Evolutionary conservation across 1,140 invertebrate species (phyloP), one percentile per base, ranked within the genome.

Genomic region (Lordiphosa collinella): DNA sequence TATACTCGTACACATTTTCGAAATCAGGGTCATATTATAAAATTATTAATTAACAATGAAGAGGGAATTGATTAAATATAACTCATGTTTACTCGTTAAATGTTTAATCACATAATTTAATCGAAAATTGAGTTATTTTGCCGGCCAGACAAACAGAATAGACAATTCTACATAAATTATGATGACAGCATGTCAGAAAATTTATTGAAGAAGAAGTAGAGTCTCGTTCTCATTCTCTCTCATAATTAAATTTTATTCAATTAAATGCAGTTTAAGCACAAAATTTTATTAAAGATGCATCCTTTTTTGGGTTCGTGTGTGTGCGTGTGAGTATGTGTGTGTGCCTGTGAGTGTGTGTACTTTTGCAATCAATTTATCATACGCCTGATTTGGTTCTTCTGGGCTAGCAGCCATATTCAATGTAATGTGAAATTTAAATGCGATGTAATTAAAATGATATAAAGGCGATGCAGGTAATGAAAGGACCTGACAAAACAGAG

Each of bases 161-260:
- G 25, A 29, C 25, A 29, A 29, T 29, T 8, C 1, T 29, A 29
- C 25, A 29, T 29, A 29, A 29, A 29, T 29, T 29, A 29, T 29
- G 25, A 29, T 29, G 25, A 29, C 25, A 29, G 8, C 25, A 29
- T 29, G 25, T 29, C 25, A 29, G 25, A 5, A 29, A 29, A 29
- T 29, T 29, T 7, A 29, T 8, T 29, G 25, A 29, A 29, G 25
- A 29, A 29, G 25, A 29, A 29, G 25, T 29, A 8, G 8, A 29
- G 7, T 29, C 25, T 29, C 25, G 25, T 29, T 8, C 25, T 8
- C 25, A 69, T 59, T 60, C 58, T 18, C 38, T 74, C 64, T 66
- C 25, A 29, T 7, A 62, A 78, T 78, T 78, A 25, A 68, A 68
- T 56, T 54, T 43, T 16, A 65, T 56, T 65, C 49, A 49, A 55